These are phyloP conservation scores for Galaxea fascicularis DNA, from an alignment of 92 coral and sea anemone genomes.

Conservation along the genomic window DNA sequence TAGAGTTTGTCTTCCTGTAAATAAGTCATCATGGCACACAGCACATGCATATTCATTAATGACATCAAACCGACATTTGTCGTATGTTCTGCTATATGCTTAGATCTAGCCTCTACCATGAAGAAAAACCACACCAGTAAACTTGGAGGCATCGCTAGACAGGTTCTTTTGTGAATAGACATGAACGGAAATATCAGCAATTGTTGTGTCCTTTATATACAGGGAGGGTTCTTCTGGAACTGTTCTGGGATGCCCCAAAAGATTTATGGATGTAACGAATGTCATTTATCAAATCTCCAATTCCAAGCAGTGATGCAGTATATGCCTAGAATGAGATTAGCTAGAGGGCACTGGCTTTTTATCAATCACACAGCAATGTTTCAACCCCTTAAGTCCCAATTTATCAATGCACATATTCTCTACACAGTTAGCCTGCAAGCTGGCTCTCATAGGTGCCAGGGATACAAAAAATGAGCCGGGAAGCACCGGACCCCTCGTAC, in stretches of 20 bases:
- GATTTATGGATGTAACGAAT: neutral
- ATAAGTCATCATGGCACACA: too few relatives aligned
- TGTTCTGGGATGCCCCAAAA: neutral
- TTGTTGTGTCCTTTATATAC: slow-evolving; percentile 27
- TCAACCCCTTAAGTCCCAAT: too few relatives aligned
- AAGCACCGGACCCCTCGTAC: too few relatives aligned
- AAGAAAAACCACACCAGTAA: slow-evolving; percentile 38
- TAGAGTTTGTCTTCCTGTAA: too few relatives aligned
- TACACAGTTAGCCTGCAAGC: too few relatives aligned
- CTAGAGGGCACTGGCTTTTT: too few relatives aligned
- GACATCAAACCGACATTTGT: too few relatives aligned
- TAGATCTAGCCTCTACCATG: slow-evolving; percentile 62
- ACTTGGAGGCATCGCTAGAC: neutral
- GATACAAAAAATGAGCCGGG: too few relatives aligned
- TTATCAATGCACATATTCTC: too few relatives aligned
- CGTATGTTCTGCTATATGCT: slow-evolving; percentile 28
- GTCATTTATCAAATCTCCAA: neutral
- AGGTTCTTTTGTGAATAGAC: slow-evolving; percentile 34
- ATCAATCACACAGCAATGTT: too few relatives aligned
- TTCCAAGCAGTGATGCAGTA: neutral
- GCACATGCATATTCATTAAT: too few relatives aligned
- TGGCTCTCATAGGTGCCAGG: too few relatives aligned
- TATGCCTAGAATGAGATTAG: neutral
- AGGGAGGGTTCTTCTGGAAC: neutral
- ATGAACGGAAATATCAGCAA: slow-evolving; percentile 61